These are phyloP conservation scores for Zelleria hepariella DNA, from an alignment of 2,888 invertebrate species.

Conservation along the genomic window DNA sequence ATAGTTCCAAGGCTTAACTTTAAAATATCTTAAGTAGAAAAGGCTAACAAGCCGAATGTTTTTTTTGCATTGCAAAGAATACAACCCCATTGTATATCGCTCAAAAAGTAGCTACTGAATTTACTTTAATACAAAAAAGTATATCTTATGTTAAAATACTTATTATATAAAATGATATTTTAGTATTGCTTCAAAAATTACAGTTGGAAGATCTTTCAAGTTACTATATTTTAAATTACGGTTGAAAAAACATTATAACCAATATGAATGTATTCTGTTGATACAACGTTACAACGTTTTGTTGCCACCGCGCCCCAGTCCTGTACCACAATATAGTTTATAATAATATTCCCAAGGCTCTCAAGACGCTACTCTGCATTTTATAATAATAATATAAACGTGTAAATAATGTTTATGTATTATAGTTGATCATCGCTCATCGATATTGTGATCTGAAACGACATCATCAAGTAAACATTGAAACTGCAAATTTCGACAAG, in stretches of 20 bases:
- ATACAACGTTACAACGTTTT: slow-evolving; percentile 10
- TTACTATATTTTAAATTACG: slow-evolving; percentile 8
- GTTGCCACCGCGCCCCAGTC: slow-evolving; percentile 43
- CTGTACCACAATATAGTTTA: slow-evolving; percentile 27
- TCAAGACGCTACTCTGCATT: slow-evolving; percentile 60
- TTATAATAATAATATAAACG: slow-evolving; percentile 54
- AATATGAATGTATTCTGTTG: neutral
- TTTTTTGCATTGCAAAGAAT: neutral
- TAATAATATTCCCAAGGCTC: slow-evolving; percentile 45
- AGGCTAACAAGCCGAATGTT: neutral
- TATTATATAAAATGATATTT: slow-evolving; percentile 37
- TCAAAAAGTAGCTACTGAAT: neutral
- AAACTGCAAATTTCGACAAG: slow-evolving; percentile 70
- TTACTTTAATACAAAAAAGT: neutral
- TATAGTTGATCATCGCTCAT: slow-evolving; percentile 55
- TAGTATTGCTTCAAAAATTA: slow-evolving; percentile 50
- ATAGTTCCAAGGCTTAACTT: no score
- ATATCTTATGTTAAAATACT: neutral
- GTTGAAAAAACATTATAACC: neutral
- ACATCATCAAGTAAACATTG: slow-evolving; percentile 46
- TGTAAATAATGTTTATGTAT: slow-evolving; percentile 66
- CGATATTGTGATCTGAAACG: slow-evolving; percentile 46
- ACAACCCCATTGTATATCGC: neutral
- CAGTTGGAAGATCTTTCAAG: slow-evolving; percentile 38
- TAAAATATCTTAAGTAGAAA: neutral